Conservation (phyloP, 1,140 invertebrate genomes). For the Sarcophaga bullata region DNA sequence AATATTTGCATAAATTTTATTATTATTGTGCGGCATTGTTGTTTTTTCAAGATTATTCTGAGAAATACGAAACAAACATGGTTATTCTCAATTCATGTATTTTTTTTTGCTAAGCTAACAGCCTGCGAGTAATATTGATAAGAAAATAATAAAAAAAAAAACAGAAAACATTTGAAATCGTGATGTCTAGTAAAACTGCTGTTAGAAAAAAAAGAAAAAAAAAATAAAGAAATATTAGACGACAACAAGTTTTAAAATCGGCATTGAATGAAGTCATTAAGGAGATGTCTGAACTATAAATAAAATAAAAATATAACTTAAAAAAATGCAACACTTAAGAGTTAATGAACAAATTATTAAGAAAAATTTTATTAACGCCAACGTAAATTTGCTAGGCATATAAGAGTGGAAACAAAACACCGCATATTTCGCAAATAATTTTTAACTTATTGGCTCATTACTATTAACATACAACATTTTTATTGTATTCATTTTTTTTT, state of each 20-base stretch:
- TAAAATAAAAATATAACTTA: background rate
- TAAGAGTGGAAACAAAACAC: too few relatives aligned
- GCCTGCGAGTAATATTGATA: background rate
- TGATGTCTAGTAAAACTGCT: background rate
- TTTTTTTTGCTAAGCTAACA: background rate
- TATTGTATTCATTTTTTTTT: too few relatives aligned
- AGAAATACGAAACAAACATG: background rate
- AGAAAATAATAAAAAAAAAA: background rate
- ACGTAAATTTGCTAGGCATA: too few relatives aligned
- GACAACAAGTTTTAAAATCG: background rate
- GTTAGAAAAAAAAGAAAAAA: too few relatives aligned
- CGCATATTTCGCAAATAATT: too few relatives aligned
- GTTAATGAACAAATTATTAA: too few relatives aligned
- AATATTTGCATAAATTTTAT: slow-evolving; percentile 32
- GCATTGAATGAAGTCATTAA: background rate
- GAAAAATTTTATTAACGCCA: too few relatives aligned
- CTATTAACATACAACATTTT: too few relatives aligned
- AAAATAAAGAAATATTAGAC: background rate
- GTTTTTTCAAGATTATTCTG: background rate
- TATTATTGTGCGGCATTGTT: background rate
- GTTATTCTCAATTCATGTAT: background rate
- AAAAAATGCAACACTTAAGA: too few relatives aligned
- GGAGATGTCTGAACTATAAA: background rate
- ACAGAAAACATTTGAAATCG: background rate
- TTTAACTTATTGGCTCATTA: too few relatives aligned